Percentiles rank a stretch among this genome's conserved stretches.
These are phyloP conservation scores for Girardia tigrina DNA, from an alignment of 2,888 invertebrate genomes.

Conservation along the genomic window DNA sequence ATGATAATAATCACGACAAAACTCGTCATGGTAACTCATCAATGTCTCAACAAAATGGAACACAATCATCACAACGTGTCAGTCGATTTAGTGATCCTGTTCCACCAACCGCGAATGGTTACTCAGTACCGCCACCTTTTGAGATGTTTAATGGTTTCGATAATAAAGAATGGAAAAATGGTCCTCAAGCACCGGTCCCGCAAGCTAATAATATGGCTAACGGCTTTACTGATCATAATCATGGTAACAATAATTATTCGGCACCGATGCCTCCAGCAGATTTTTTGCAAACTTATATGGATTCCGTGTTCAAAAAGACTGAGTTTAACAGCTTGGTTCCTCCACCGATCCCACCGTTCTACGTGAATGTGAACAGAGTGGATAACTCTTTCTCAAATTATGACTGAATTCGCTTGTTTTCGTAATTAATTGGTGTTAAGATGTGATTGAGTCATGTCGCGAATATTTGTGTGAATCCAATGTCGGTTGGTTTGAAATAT, in stretches of 20 bases:
- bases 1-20: not conserved
- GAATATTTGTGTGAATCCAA: not conserved
- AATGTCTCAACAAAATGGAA: not conserved
- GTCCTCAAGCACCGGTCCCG: not conserved
- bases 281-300: no score
- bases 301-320: not conserved
- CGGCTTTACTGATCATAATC: not conserved
- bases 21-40: not conserved
- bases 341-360: no score
- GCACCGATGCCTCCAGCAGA: no score
- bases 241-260: not conserved
- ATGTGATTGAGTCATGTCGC: not conserved
- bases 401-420: no score
- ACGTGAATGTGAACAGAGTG: no score
- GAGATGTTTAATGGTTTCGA: no score
- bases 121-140: not conserved
- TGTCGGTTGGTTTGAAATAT: not conserved
- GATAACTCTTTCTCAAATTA: no score
- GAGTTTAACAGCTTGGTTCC: not conserved
- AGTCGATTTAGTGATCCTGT: slow-evolving; percentile 15
- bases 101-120: not conserved
- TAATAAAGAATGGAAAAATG: not conserved
- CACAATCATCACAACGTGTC: not conserved
- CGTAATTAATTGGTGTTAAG: no score
- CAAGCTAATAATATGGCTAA: no score